Percentiles rank a stretch among this genome's conserved stretches.
These are phyloP conservation scores for Ommatoiulus sabulosus DNA, from an alignment of 2,888 invertebrate species.

Conservation along the genomic window DNA sequence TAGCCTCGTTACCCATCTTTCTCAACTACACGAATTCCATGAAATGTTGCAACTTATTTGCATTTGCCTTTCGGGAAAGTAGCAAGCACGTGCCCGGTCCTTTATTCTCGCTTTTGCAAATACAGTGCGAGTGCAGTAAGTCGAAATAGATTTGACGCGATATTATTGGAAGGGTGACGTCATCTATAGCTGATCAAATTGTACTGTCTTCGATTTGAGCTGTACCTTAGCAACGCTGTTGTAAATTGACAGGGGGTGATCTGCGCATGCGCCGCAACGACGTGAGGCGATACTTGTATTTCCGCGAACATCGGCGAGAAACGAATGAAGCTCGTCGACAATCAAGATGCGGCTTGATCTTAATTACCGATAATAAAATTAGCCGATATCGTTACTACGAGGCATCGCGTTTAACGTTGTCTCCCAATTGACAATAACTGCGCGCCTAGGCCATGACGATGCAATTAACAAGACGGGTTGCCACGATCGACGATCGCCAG, in stretches of 20 bases:
- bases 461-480: slow-evolving; percentile 12
- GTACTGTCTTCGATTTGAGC: background rate
- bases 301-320: background rate
- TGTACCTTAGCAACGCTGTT: background rate
- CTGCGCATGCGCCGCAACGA: background rate
- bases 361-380: slow-evolving; percentile 11
- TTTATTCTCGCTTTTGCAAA: too few species aligned
- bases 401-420: background rate
- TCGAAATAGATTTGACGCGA: background rate
- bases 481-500: background rate
- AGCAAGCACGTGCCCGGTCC: too few species aligned
- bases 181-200: background rate
- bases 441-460: background rate
- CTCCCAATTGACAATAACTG: background rate
- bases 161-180: background rate
- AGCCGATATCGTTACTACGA: slow-evolving; percentile 2
- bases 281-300: background rate
- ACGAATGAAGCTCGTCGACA: background rate
- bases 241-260: too few species aligned
- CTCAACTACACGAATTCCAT: too few species aligned
- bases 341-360: slow-evolving; percentile 9
- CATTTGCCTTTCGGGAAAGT: too few species aligned
- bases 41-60: too few species aligned
- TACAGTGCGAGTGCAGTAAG: too few species aligned
- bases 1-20: too few species aligned